Evolutionary conservation across 2,113 vertebrate genomes (phyloP).

Genomic region (Patagioenas fasciata): DNA sequence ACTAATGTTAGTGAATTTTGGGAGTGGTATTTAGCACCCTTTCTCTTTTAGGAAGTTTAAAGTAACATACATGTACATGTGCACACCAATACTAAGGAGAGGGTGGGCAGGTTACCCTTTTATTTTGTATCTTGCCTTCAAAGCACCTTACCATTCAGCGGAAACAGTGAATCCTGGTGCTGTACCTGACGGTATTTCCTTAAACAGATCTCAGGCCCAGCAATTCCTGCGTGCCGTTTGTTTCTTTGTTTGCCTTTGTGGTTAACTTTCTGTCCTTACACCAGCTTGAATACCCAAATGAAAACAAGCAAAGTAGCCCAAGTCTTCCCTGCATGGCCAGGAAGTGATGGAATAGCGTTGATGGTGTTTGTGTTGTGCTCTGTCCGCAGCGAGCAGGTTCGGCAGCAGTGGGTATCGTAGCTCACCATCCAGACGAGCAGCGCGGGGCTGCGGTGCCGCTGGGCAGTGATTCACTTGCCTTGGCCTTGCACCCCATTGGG

Average conservation of each 20-base stretch:
- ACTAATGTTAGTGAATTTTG: rapidly evolving
- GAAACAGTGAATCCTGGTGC: background rate
- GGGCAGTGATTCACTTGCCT: background rate
- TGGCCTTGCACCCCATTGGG: background rate
- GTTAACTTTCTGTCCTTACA: background rate
- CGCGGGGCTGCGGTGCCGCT: background rate
- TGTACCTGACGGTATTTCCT: background rate
- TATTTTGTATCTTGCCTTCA: rapidly evolving
- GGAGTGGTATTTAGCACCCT: background rate
- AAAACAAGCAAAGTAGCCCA: background rate
- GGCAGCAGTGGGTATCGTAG: rapidly evolving
- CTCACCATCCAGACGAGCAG: rapidly evolving
- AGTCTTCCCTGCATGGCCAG: background rate
- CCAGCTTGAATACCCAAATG: background rate
- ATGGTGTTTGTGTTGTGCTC: rapidly evolving
- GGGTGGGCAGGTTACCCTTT: background rate
- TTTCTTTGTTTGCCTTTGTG: too few relatives aligned
- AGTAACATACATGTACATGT: rapidly evolving
- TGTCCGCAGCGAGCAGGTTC: rapidly evolving
- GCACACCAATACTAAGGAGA: too few relatives aligned
- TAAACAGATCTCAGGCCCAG: too few relatives aligned
- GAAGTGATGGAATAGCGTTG: background rate
- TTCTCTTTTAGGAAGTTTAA: background rate
- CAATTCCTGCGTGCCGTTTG: rapidly evolving
- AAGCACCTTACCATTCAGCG: background rate